Percentiles rank a stretch among this genome's conserved stretches.
Evolutionary conservation across 2,797 vertebrate species (phyloP).

Genomic region (Enteromius paludinosus): DNA sequence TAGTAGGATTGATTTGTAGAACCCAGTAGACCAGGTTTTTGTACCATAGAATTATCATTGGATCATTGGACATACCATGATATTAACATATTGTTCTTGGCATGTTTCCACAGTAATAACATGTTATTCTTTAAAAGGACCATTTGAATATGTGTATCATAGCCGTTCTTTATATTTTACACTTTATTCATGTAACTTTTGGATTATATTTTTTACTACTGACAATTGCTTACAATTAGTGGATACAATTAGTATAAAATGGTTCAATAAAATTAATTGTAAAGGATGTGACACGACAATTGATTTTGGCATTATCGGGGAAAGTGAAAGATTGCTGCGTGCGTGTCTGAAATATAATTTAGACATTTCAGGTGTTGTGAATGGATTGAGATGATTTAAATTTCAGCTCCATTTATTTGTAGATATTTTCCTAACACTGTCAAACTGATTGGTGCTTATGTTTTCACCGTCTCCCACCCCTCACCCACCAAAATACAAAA

Average conservation of each 20-base stretch:
- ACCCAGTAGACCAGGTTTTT: not conserved
- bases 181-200: not conserved
- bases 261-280: not conserved
- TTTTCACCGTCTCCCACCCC: constrained; percentile 17
- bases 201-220: not conserved
- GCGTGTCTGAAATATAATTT: not conserved
- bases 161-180: not conserved
- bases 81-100: not conserved
- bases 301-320: not conserved
- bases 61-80: not conserved
- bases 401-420: not conserved
- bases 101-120: no score
- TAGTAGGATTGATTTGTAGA: not conserved
- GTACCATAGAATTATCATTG: not conserved
- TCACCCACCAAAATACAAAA: constrained; percentile 35
- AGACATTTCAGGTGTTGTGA: not conserved
- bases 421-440: not conserved
- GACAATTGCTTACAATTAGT: no score
- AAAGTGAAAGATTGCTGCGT: not conserved
- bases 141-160: not conserved
- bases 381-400: not conserved
- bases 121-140: not conserved
- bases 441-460: not conserved
- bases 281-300: not conserved
- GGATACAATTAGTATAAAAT: not conserved